Evolutionary conservation across 2,113 vertebrate genomes (phyloP).

Genomic region (Xenotilapia flavipinnis): DNA sequence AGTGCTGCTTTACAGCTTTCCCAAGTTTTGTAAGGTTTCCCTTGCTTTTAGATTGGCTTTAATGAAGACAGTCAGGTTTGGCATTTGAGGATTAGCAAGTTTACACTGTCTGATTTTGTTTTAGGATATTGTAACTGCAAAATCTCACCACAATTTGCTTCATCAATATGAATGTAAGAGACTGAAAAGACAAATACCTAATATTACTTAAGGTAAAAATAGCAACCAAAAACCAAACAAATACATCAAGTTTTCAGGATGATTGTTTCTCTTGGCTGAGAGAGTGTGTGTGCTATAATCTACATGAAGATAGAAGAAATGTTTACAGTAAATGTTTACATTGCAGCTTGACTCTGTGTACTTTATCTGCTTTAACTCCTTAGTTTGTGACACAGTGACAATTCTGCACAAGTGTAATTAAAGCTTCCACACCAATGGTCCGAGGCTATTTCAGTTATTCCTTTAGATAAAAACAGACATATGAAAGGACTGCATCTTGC

Average conservation of each 20-base stretch:
- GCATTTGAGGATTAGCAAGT: background rate
- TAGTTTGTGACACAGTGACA: slow-evolving; percentile 12
- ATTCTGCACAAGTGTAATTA: background rate
- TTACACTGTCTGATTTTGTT: background rate
- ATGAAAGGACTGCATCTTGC: background rate
- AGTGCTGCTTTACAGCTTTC: background rate
- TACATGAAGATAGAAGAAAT: background rate
- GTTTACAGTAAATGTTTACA: slow-evolving; percentile 8
- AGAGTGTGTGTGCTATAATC: slow-evolving; percentile 35
- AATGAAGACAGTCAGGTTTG: background rate
- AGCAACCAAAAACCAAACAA: background rate
- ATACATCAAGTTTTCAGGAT: background rate
- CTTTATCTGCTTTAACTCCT: slow-evolving; percentile 44
- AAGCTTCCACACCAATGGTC: background rate
- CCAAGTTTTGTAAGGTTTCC: background rate
- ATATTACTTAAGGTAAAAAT: background rate
- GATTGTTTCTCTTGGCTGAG: slow-evolving; percentile 25
- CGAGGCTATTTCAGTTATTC: background rate
- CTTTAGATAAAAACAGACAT: background rate
- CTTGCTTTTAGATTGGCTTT: background rate
- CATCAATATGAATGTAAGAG: background rate
- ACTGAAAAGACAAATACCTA: background rate
- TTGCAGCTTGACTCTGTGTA: slow-evolving; percentile 36
- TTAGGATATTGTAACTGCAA: background rate
- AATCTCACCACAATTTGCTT: background rate